Conservation (phyloP, 2,888 invertebrate species). For the Protophormia terraenovae region DNA sequence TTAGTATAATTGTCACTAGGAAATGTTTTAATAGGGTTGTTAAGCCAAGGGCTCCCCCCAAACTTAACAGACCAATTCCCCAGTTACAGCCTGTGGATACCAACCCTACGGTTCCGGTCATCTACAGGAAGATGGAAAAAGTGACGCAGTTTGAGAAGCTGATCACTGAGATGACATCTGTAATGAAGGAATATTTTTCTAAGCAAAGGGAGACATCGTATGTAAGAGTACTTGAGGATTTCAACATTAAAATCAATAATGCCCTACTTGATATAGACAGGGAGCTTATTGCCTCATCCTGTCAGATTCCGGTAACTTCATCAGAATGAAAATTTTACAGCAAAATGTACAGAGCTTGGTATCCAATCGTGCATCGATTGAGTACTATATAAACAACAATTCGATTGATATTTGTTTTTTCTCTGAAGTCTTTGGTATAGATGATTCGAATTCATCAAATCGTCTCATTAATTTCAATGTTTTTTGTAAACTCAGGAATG, state of each 20-base stretch:
- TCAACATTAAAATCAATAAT: not conserved
- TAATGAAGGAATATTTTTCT: not conserved
- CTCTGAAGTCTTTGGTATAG: not conserved
- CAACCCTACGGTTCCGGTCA: not conserved
- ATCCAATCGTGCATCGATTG: not conserved
- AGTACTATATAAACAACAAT: not conserved
- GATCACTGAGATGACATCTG: not conserved
- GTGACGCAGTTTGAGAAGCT: not conserved
- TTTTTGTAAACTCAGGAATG: not conserved
- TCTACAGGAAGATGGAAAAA: not conserved
- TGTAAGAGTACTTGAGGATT: not conserved
- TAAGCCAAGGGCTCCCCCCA: not conserved
- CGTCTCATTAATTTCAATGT: not conserved
- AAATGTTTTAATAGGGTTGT: not conserved
- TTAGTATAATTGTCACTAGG: not conserved
- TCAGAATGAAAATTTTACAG: not conserved
- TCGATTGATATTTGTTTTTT: not conserved
- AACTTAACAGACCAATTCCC: not conserved
- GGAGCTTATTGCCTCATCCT: not conserved
- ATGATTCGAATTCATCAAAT: not conserved
- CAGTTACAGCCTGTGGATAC: not conserved
- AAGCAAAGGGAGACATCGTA: not conserved
- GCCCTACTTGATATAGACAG: too few species aligned
- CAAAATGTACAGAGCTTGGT: not conserved
- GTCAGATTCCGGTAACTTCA: not conserved